phyloP scores from a whole-genome alignment of 2,797 vertebrate genomes.

The Oophaga sylvatica region DNA sequence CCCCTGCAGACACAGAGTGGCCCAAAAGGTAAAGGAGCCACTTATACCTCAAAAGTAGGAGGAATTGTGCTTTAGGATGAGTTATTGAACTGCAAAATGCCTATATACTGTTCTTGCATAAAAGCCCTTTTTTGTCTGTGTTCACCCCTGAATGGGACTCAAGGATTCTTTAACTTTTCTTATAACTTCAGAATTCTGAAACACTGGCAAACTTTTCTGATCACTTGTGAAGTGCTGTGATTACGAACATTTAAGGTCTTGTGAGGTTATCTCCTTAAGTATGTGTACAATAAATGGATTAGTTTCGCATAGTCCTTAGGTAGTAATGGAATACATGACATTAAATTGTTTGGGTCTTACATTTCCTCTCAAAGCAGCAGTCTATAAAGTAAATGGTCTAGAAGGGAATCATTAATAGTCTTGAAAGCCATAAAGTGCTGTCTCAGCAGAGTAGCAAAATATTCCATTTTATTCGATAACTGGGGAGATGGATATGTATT shows the following conservation, averaged over 20 bases:
- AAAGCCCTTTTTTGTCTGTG: no score
- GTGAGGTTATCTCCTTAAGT: not conserved
- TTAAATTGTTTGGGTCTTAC: constrained; percentile 12
- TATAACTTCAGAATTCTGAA: not conserved
- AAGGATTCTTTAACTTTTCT: not conserved
- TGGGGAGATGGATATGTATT: constrained; percentile 22
- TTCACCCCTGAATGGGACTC: not conserved
- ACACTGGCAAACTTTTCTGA: not conserved
- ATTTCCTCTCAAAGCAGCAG: constrained; percentile 14
- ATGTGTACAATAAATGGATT: not conserved
- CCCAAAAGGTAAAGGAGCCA: no score
- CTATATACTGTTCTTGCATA: no score
- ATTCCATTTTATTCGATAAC: constrained; percentile 38
- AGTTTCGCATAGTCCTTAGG: constrained; percentile 4
- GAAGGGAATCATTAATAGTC: constrained; percentile 27
- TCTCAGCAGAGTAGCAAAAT: constrained; percentile 33
- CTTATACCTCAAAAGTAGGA: no score
- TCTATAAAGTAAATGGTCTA: constrained; percentile 39
- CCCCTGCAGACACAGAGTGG: no score
- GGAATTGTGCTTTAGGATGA: no score
- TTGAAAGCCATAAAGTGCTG: constrained; percentile 10
- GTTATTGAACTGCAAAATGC: no score
- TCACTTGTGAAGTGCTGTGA: not conserved
- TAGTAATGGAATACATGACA: constrained; percentile 15
- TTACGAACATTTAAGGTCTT: not conserved